Conservation (phyloP, 1,140 invertebrate species). For the Drosophila neocordata region DNA sequence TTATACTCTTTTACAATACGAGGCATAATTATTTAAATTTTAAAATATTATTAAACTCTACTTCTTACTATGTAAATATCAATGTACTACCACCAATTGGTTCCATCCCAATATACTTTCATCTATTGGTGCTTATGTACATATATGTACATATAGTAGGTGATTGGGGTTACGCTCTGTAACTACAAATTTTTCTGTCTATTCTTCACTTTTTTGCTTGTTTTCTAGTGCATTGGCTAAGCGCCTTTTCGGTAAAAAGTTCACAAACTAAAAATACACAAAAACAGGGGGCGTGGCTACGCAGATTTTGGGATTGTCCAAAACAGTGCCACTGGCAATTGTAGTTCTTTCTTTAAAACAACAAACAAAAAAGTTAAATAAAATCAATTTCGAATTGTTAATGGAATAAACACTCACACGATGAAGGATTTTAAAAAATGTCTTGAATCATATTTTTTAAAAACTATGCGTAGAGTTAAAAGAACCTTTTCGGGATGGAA, state of each 20-base stretch:
- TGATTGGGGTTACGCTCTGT: neutral
- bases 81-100: too few species aligned
- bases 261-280: neutral
- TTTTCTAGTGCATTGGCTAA: neutral
- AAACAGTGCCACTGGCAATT: neutral
- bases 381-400: neutral
- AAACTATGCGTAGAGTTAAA: too few species aligned
- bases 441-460: neutral
- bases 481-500: too few species aligned
- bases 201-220: neutral
- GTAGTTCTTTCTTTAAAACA: neutral
- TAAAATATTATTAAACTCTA: too few species aligned
- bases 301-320: neutral
- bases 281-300: neutral
- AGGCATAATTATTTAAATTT: too few species aligned
- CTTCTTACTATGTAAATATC: too few species aligned
- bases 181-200: neutral
- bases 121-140: too few species aligned
- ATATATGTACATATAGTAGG: too few species aligned
- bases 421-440: neutral
- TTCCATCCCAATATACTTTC: too few species aligned
- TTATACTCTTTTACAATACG: too few species aligned
- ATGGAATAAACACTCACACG: neutral
- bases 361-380: neutral
- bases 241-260: constrained; percentile 7